Percentiles rank a stretch among this genome's conserved stretches.
Evolutionary conservation across 2,888 invertebrate genomes (phyloP).

Genomic region (Diaprepes abbreviatus): DNA sequence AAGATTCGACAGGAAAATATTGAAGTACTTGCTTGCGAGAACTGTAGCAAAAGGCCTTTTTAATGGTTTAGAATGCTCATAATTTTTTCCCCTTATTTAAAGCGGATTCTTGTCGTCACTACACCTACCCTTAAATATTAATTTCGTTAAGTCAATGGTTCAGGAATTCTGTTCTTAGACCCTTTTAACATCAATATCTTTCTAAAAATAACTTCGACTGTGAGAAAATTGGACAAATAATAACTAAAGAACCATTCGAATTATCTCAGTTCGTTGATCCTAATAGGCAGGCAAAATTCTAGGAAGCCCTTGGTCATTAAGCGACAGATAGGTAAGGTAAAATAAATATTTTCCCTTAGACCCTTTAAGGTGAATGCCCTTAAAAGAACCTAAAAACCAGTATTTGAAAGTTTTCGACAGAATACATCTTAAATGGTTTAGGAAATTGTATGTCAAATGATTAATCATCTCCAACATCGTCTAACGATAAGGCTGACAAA

Average conservation of each 20-base stretch:
- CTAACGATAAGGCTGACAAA: too few species aligned
- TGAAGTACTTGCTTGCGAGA: too few species aligned
- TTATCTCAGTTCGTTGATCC: slow-evolving; percentile 17
- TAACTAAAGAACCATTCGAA: slow-evolving; percentile 1
- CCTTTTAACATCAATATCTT: slow-evolving; percentile 21
- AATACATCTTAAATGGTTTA: background rate
- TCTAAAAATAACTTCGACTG: background rate
- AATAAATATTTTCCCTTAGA: slow-evolving; percentile 5
- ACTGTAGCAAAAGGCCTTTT: too few species aligned
- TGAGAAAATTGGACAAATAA: slow-evolving; percentile 20
- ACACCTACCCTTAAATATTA: background rate
- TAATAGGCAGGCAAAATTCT: slow-evolving; percentile 19
- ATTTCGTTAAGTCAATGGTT: background rate
- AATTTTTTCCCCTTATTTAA: background rate
- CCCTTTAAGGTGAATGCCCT: slow-evolving; percentile 11
- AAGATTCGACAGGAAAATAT: too few species aligned
- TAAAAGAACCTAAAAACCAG: background rate
- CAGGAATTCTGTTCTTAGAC: background rate
- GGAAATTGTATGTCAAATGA: background rate
- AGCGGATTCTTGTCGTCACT: background rate
- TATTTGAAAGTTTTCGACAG: too few species aligned
- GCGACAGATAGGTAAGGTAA: background rate
- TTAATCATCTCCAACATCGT: too few species aligned
- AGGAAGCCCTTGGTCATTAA: slow-evolving; percentile 14
- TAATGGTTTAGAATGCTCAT: too few species aligned